Evolutionary conservation across 2,888 invertebrate species (phyloP).

Genomic region (Steinernema scapterisci): DNA sequence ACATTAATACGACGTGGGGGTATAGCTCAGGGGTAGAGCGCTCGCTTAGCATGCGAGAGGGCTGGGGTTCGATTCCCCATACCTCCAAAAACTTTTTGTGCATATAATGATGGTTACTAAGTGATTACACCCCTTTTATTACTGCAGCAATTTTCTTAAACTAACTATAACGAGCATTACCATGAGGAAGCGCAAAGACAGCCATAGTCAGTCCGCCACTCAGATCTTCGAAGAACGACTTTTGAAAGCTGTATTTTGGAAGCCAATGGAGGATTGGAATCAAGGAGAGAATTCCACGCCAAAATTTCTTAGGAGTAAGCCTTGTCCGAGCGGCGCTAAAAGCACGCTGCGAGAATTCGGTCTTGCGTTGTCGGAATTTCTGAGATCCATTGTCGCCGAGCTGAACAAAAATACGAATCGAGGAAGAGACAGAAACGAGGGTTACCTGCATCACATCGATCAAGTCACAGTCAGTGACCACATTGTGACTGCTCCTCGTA

Average conservation of each 20-base stretch:
- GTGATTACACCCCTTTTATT: too few relatives aligned
- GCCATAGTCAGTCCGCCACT: slow-evolving; percentile 66
- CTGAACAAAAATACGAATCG: neutral
- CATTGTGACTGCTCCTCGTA: neutral
- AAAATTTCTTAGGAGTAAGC: neutral
- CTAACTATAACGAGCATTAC: slow-evolving; percentile 36
- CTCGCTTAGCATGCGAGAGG: slow-evolving; percentile 57
- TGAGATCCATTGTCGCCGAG: neutral
- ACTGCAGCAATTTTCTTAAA: too few relatives aligned
- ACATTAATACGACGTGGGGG: slow-evolving; percentile 38
- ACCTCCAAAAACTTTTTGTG: slow-evolving; percentile 40
- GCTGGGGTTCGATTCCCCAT: slow-evolving; percentile 53
- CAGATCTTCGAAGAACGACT: slow-evolving; percentile 63
- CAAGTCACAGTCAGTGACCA: slow-evolving; percentile 5
- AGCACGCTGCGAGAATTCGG: neutral
- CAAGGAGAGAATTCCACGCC: slow-evolving; percentile 8
- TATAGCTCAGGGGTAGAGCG: slow-evolving; percentile 56
- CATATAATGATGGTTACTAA: too few relatives aligned
- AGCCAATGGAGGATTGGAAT: slow-evolving; percentile 53
- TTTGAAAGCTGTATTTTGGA: slow-evolving; percentile 60
- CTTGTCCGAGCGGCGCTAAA: neutral
- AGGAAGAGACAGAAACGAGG: neutral
- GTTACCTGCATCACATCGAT: slow-evolving; percentile 9
- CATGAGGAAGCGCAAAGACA: slow-evolving; percentile 64
- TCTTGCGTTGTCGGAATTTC: slow-evolving; percentile 4